Percentiles rank a stretch among this genome's conserved stretches.
Conservation (phyloP, 2,113 vertebrate species). For the Oophaga pumilio region DNA sequence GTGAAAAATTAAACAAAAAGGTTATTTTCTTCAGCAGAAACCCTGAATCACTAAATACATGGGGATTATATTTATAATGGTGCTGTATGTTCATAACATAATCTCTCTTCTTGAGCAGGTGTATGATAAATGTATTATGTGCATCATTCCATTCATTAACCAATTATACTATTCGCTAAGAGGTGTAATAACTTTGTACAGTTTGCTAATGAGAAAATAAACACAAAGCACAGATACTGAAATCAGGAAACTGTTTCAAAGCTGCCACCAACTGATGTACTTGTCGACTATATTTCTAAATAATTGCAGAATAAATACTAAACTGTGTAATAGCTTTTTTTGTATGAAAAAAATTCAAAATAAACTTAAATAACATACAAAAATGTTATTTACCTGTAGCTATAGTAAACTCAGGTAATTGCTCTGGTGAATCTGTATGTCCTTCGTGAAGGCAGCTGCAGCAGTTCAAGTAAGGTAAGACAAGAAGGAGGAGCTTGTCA, state of each 20-base stretch:
- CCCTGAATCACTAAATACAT: neutral
- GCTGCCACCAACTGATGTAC: conserved; percentile 77
- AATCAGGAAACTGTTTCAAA: conserved; percentile 74
- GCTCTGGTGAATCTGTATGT: too few relatives aligned
- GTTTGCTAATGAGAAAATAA: conserved; percentile 52
- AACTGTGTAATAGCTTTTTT: neutral
- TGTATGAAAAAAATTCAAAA: too few relatives aligned
- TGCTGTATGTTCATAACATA: conserved; percentile 22
- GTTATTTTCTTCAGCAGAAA: neutral
- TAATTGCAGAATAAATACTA: neutral
- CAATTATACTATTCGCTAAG: conserved; percentile 22
- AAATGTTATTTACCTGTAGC: too few relatives aligned
- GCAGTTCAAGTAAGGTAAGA: too few relatives aligned
- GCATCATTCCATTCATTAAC: conserved; percentile 26
- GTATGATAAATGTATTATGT: conserved; percentile 15
- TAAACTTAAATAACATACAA: too few relatives aligned
- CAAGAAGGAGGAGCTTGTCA: too few relatives aligned
- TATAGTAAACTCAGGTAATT: neutral
- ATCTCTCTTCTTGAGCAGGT: conserved; percentile 2
- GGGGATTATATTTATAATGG: conserved; percentile 24
- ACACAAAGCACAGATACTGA: conserved; percentile 56
- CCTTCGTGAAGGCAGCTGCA: too few relatives aligned
- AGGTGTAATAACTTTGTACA: conserved; percentile 56
- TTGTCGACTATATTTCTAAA: conserved; percentile 69
- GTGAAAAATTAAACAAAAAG: neutral